These are phyloP conservation scores for Rana temporaria DNA, from an alignment of 2,113 vertebrate genomes.

Conservation along the genomic window DNA sequence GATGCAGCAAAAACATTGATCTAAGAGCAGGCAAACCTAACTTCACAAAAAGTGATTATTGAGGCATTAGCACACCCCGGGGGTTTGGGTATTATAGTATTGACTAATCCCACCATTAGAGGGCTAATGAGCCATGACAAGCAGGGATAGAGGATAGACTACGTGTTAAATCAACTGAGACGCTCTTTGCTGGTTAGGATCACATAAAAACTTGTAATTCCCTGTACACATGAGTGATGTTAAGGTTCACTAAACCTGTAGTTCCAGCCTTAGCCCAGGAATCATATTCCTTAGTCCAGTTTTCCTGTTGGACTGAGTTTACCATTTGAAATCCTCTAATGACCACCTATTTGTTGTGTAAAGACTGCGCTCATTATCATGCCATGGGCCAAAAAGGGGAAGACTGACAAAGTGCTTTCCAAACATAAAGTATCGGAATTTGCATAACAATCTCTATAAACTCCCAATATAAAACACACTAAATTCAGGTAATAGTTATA, in stretches of 20 bases:
- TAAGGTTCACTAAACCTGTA: background rate
- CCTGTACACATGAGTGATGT: background rate
- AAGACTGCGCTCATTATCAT: no score
- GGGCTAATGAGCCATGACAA: slow-evolving; percentile 56
- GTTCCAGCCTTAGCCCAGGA: background rate
- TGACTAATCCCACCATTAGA: slow-evolving; percentile 56
- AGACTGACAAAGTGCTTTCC: no score
- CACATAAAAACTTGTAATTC: slow-evolving; percentile 50
- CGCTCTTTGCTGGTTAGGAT: slow-evolving; percentile 22
- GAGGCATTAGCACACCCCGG: slow-evolving; percentile 50
- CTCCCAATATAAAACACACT: no score
- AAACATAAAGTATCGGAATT: no score
- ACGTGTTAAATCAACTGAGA: slow-evolving; percentile 53
- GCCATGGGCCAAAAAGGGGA: no score
- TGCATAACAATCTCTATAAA: no score
- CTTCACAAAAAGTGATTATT: slow-evolving; percentile 36
- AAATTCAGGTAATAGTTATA: no score
- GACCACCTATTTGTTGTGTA: no score
- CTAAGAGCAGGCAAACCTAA: slow-evolving; percentile 48
- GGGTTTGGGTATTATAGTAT: slow-evolving; percentile 40
- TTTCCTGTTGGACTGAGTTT: no score
- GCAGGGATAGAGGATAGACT: background rate
- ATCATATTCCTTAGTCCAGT: background rate
- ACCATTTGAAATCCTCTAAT: no score
- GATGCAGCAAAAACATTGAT: slow-evolving; percentile 35